Percentiles rank a stretch among this genome's conserved stretches.
These are phyloP conservation scores for Spodoptera frugiperda DNA, from an alignment of 1,140 invertebrate genomes.

Conservation along the genomic window DNA sequence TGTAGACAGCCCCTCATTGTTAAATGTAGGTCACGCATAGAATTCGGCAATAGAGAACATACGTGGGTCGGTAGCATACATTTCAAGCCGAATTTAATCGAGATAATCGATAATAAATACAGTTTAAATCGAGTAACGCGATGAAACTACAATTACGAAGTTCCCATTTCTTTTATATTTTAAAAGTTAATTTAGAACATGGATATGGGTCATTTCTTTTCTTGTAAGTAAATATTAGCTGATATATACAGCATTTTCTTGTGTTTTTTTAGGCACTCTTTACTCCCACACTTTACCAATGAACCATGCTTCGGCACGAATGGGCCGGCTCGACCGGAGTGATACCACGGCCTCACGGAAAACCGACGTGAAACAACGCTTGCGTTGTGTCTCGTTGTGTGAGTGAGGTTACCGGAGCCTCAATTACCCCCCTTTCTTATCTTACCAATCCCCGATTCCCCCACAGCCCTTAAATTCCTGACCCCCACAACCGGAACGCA, in stretches of 20 bases:
- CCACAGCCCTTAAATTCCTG: too few species aligned
- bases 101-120: constrained; percentile 30
- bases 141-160: not conserved
- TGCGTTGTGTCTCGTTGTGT: too few species aligned
- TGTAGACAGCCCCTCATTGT: constrained; percentile 61
- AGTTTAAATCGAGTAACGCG: not conserved
- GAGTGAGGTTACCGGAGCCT: too few species aligned
- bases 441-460: too few species aligned
- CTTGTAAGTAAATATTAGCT: constrained; percentile 11
- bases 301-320: too few species aligned
- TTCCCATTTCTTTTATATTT: constrained; percentile 7
- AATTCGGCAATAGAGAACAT: constrained; percentile 35
- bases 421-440: too few species aligned
- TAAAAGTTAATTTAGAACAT: constrained; percentile 17
- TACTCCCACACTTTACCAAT: too few species aligned
- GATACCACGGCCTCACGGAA: too few species aligned
- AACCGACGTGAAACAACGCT: too few species aligned
- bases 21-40: constrained; percentile 58
- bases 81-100: constrained; percentile 35
- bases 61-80: constrained; percentile 32
- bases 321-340: too few species aligned
- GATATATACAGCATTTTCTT: not conserved
- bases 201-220: not conserved
- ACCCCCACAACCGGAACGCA: too few species aligned
- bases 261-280: too few species aligned